Base-by-base conservation (phyloP, 2,797 vertebrate genomes). In the Notolabrus celidotus region DNA sequence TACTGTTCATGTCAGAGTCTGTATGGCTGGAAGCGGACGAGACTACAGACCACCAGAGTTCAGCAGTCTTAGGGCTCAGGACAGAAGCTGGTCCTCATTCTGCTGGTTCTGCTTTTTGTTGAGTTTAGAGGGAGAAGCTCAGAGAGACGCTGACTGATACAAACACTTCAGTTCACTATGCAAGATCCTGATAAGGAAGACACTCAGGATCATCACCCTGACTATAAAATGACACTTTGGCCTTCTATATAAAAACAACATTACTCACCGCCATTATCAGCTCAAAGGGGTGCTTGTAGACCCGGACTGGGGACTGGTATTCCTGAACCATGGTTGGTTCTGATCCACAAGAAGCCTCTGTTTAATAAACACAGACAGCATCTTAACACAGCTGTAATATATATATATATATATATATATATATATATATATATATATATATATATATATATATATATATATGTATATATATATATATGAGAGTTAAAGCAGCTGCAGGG, bases 261-360 rank as follows among this genome's bases (percentile, higher is more conserved):
- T 4, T 11, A 97, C 97, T 96, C 89, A 98, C 97, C 79, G 94
- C 95, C 96, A 99, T 99, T 77, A 99, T 96, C 43, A 98, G 78
- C 79, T 99, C 97, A 90, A 99, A 99, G 8, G 97, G 94, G 73
- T 95, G 89, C 63, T 98, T 99, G 87, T 97, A 98, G 85, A 99
- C 95, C 94, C 97, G 88, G 1, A 99, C 96, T 0, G 98, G 97
- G 15, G 97, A 99, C 75, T 99, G 97, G 90, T 98, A 99, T 77
- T 99, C 96, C 83, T 98, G 98, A 87, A 99, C 98, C 98, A 99
- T 99, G 74, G 82, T 67, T 89, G 91, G 58, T 50, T 63, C 54
- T 89, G 70, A 79, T 72, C 88, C 86, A 29, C 52, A 16, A 23
- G 29, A 6, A 51, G 17, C 50, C 27, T 65, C 61, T 74, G 58